phyloP scores from a whole-genome alignment of 2,797 vertebrate genomes.

The Acrossocheilus fasciatus region DNA sequence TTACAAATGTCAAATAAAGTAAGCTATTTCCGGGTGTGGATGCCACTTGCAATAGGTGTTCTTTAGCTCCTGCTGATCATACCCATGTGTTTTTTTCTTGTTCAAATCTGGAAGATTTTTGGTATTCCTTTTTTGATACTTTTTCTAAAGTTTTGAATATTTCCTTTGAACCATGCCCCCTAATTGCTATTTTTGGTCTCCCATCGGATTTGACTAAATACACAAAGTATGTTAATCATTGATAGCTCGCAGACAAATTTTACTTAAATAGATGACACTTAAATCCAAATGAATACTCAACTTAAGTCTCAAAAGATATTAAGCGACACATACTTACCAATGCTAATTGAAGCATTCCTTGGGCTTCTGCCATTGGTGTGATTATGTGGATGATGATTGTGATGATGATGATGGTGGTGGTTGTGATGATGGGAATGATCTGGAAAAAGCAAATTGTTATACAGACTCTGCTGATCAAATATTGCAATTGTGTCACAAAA shows the following conservation, averaged over 20 bases:
- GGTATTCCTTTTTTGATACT: too few species aligned
- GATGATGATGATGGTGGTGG: conserved; percentile 62
- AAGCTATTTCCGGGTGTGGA: neutral
- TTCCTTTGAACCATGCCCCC: too few species aligned
- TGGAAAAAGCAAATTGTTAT: conserved; percentile 43
- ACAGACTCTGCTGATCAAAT: neutral
- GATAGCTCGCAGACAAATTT: too few species aligned
- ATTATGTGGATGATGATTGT: conserved; percentile 61
- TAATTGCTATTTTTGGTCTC: too few species aligned
- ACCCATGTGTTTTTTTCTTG: too few species aligned
- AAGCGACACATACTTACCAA: conserved; percentile 53
- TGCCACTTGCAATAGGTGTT: neutral
- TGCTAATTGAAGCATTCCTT: conserved; percentile 48
- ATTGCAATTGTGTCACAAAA: neutral
- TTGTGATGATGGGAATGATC: conserved; percentile 63
- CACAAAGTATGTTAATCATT: too few species aligned
- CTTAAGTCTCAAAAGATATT: neutral
- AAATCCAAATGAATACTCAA: neutral
- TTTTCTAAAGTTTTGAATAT: too few species aligned
- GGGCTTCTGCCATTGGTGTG: conserved; percentile 32
- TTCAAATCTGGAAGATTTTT: too few species aligned
- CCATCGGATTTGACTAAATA: too few species aligned
- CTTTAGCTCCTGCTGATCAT: neutral
- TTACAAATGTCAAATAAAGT: neutral
- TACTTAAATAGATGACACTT: neutral